These are phyloP conservation scores for Tetanocera ferruginea DNA, from an alignment of 2,888 invertebrate genomes.

Conservation along the genomic window DNA sequence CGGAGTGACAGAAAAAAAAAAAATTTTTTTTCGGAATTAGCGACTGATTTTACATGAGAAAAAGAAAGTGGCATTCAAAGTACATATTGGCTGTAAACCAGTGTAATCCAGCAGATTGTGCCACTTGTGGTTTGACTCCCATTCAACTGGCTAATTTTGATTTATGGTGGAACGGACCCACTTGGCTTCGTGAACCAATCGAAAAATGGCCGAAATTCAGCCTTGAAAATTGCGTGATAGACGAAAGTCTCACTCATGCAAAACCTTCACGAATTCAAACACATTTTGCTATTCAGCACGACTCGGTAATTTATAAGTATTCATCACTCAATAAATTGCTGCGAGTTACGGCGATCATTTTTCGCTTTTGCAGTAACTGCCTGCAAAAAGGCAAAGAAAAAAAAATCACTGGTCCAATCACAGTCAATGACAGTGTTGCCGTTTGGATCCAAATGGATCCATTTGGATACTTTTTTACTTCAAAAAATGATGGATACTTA, in stretches of 20 bases:
- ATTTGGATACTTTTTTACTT: too few relatives aligned
- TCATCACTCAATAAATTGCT: background rate
- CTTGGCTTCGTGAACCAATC: background rate
- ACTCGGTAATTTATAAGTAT: background rate
- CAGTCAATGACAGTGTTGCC: too few relatives aligned
- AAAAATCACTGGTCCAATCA: background rate
- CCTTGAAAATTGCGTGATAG: background rate
- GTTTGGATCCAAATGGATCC: too few relatives aligned
- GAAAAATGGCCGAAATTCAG: background rate
- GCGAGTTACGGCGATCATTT: background rate
- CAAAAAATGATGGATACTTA: too few relatives aligned
- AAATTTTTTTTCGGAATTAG: too few relatives aligned
- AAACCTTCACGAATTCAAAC: too few relatives aligned
- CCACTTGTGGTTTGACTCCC: background rate
- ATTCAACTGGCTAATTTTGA: background rate
- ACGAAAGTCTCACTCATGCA: too few relatives aligned
- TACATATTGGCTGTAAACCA: too few relatives aligned
- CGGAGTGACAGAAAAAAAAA: too few relatives aligned
- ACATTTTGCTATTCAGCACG: background rate
- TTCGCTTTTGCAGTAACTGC: slow-evolving; percentile 1
- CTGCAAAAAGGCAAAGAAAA: background rate
- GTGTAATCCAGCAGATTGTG: slow-evolving; percentile 1
- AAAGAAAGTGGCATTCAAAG: too few relatives aligned
- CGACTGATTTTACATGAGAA: too few relatives aligned
- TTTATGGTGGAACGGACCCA: background rate